These are phyloP conservation scores for Micropoecilia bifurca DNA, from an alignment of 2,797 vertebrate genomes.

Conservation along the genomic window DNA sequence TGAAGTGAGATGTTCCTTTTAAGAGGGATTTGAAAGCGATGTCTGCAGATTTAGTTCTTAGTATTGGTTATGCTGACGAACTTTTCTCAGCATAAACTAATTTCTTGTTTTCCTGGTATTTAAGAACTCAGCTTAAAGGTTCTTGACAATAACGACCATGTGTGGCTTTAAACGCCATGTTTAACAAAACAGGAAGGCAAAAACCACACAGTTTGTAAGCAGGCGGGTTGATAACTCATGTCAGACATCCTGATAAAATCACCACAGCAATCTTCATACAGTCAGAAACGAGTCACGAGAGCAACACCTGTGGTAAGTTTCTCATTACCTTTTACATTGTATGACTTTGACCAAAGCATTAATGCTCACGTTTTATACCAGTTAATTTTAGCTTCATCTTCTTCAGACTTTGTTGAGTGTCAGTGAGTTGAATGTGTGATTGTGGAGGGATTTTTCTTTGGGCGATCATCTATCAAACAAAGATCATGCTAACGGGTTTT, in stretches of 20 bases:
- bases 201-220: background rate
- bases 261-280: background rate
- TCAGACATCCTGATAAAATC: background rate
- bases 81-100: background rate
- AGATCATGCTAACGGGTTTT: background rate
- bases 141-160: background rate
- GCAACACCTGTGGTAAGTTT: conserved; percentile 37
- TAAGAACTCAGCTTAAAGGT: background rate
- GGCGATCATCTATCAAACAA: background rate
- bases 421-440: background rate
- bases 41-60: background rate
- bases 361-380: background rate
- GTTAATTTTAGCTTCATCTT: background rate
- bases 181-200: background rate
- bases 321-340: conserved; percentile 1
- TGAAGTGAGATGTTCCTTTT: background rate
- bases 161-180: background rate
- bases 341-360: background rate
- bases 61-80: too few species aligned
- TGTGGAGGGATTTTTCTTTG: background rate
- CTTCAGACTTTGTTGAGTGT: background rate
- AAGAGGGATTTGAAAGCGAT: background rate
- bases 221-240: fast-evolving
- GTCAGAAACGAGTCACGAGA: background rate
- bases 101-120: background rate